Evolutionary conservation across 2,113 vertebrate species (phyloP), one percentile per base, ranked within the genome.

Genomic region (Microtus montanus): DNA sequence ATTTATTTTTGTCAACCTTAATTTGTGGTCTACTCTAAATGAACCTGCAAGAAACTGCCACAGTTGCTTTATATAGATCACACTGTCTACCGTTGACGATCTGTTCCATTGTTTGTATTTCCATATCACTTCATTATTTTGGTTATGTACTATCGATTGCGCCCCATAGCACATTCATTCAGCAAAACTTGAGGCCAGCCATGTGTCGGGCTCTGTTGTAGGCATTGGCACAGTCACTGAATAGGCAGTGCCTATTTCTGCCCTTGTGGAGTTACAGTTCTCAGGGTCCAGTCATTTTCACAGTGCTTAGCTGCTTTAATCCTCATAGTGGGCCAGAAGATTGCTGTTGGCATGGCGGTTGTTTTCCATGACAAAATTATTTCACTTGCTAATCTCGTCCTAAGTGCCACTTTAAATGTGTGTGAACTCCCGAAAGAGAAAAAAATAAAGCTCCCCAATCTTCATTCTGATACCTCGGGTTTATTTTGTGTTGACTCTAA

Each of bases 381-480:
- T 96, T 90, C 79, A 90, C 17, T 87, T 90, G 12, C 17, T 89
- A 38, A 61, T 79, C 87, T 96, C 28, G 24, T 68, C 15, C 7
- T 49, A 91, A 89, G 30, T n/a, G 49, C 61, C 77, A 79, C 24
- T 94, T 89, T 83, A 89, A 95, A 79, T 73, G 85, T 75, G 24
- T 41, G 3, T 78, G 63, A 30, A 91, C 6, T 47, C 74, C n/a
- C 79, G 61, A 79, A 44, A 71, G 68, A 70, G 68, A 87, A 83
- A 87, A 82, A 86, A 41, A 70, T 11, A 94, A n/a, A 14, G n/a
- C 8, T 38, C 24, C 79, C 54, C 54, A 58, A 89, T 80, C 47
- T 84, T 93, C 13, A 58, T 28, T 64, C 44, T 68, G 15, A 28
- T 33, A 41, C 47, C 2, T 89, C 85, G 47, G 38, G 24, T 89